Conservation (phyloP, 2,113 vertebrate genomes). For the Girardinichthys multiradiatus region DNA sequence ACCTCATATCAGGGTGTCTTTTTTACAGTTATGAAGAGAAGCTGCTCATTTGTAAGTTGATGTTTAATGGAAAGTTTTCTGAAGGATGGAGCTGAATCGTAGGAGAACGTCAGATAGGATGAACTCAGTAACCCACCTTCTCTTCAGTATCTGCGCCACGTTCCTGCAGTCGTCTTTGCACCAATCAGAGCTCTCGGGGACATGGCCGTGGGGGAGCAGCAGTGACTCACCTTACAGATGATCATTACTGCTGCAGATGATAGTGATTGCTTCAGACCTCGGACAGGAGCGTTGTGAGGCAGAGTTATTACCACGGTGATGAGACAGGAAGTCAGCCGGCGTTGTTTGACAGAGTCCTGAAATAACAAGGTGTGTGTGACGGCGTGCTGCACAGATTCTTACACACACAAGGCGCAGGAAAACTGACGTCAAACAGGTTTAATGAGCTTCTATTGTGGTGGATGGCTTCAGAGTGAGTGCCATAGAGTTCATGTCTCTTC, state of each 20-base stretch:
- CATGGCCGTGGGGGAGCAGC: neutral
- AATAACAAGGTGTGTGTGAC: conserved; percentile 12
- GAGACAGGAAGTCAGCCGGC: conserved; percentile 18
- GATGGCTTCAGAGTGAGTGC: conserved; percentile 6
- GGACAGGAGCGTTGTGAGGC: neutral
- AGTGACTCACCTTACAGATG: conserved; percentile 30
- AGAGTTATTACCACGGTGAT: conserved; percentile 14
- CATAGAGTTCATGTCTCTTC: conserved; percentile 39
- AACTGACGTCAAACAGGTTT: conserved; percentile 39
- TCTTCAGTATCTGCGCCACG: neutral
- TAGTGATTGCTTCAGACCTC: conserved; percentile 18
- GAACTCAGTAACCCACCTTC: conserved; percentile 8
- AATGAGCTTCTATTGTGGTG: conserved; percentile 23
- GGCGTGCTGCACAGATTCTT: neutral
- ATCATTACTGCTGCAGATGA: conserved; percentile 14
- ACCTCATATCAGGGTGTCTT: no score
- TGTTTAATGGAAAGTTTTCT: neutral
- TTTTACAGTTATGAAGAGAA: neutral
- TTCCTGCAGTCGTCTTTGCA: conserved; percentile 14
- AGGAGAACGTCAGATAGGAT: neutral
- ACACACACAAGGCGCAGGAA: conserved; percentile 8
- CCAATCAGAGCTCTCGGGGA: conserved; percentile 21
- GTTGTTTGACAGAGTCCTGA: conserved; percentile 17
- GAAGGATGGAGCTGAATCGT: neutral
- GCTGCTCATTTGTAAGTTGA: neutral